Evolutionary conservation across 2,797 vertebrate species (phyloP).

Genomic region (Lagorchestes hirsutus): DNA sequence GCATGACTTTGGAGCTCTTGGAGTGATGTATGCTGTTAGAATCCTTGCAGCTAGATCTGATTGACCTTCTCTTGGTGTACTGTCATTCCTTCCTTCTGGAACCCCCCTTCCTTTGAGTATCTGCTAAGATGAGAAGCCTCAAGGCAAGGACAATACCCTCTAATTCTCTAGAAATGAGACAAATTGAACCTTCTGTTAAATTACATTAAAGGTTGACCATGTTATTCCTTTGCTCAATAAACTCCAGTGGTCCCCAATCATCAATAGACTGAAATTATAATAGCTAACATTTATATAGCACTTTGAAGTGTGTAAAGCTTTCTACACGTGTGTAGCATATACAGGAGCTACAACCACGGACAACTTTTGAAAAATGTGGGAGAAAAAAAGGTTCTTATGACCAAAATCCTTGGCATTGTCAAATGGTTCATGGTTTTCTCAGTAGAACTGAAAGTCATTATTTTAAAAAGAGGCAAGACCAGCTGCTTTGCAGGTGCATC

Average conservation of each 20-base stretch:
- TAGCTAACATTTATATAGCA: not conserved
- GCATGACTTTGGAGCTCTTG: not conserved
- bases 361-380: not conserved
- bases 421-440: not conserved
- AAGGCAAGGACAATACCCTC: not conserved
- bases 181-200: not conserved
- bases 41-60: not conserved
- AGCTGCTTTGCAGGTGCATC: no score
- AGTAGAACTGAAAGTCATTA: not conserved
- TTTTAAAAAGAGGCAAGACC: not conserved
- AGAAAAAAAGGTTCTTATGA: not conserved
- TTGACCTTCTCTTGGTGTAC: not conserved
- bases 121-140: no score
- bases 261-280: not conserved
- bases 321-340: not conserved
- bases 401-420: not conserved
- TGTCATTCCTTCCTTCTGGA: no score
- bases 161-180: not conserved
- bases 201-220: not conserved
- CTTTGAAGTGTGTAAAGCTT: not conserved
- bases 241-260: not conserved
- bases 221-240: not conserved
- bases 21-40: not conserved
- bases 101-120: no score
- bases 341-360: not conserved